Evolutionary conservation across 2,113 vertebrate genomes (phyloP), one percentile per base, ranked within the genome.

Genomic region (Semnopithecus entellus): DNA sequence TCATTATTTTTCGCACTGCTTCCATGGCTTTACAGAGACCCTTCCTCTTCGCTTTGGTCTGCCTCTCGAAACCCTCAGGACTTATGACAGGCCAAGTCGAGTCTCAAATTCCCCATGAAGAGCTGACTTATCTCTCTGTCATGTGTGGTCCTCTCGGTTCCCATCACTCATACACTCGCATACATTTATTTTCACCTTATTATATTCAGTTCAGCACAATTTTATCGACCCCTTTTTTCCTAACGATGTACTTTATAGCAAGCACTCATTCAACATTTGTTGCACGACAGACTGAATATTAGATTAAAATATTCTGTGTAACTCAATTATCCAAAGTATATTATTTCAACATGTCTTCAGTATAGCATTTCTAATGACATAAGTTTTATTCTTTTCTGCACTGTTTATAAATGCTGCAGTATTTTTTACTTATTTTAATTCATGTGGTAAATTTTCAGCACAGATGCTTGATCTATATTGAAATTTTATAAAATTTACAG

Each of bases 331-430:
- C 7, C 20, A 57, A 80, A 76, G 9, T 84, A 40, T 78, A 57
- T 72, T 76, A 70, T 73, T 94, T 94, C 7, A 76, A 57, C 4
- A 30, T 20, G 25, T 73, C 81, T 78, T 82, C 23, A 25, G 50
- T 66, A 86, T 61, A 86, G 90, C 86, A 20, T 52, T 90, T 57
- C 48, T 76, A 88, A 64, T 80, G 70, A 91, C 59, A 55, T 48
- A 89, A 66, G 84, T 78, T 52, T 2, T 13, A 3, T 25, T 61
- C 13, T 81, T 79, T 91, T 95, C 80, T 81, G 25, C 64, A 88
- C 8, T 43, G 12, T 13, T 91, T 89, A 86, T 30, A 90, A 80
- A 82, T 86, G 70, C 38, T 50, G 4, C 0, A 57, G 8, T 59
- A 70, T 82, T 18, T 59, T 97, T 84, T 43, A 35, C 14, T 30